phyloP scores from a whole-genome alignment of 2,113 vertebrate genomes.

The Rousettus leschenaultii region DNA sequence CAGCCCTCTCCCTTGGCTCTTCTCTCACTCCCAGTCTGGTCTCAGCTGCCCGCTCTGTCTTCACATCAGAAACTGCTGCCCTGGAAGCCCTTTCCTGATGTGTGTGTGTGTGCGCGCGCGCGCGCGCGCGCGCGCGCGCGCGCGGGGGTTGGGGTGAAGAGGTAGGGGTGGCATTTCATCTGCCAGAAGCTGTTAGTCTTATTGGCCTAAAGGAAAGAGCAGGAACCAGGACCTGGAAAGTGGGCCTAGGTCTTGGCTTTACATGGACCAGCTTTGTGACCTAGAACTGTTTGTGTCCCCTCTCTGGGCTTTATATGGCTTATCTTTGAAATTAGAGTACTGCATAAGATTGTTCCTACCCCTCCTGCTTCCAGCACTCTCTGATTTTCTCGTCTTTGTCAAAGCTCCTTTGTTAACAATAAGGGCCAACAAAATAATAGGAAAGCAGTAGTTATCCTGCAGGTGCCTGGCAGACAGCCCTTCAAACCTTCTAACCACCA shows the following conservation, averaged over 20 bases:
- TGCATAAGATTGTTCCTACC: not conserved
- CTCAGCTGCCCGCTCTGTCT: not conserved
- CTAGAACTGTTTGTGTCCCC: too few relatives aligned
- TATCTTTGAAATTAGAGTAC: not conserved
- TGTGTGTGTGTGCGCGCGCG: too few relatives aligned
- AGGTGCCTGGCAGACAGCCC: not conserved
- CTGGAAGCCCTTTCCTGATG: not conserved
- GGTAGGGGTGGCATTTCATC: not conserved
- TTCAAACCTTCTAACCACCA: not conserved
- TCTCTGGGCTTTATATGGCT: not conserved
- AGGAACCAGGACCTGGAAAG: too few relatives aligned
- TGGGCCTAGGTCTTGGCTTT: not conserved
- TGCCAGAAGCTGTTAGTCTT: not conserved
- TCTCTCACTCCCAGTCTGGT: not conserved
- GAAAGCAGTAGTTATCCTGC: not conserved
- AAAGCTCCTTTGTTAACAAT: not conserved
- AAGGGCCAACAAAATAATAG: not conserved
- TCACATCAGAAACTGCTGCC: not conserved
- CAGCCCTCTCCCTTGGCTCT: not conserved
- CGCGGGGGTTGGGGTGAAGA: too few relatives aligned
- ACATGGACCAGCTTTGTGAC: accelerated
- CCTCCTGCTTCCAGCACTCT: not conserved
- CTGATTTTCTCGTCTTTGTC: not conserved
- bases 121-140: too few relatives aligned
- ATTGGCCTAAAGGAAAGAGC: not conserved